Conservation (phyloP, 1,140 invertebrate species). For the Macrobrachium nipponense region DNA sequence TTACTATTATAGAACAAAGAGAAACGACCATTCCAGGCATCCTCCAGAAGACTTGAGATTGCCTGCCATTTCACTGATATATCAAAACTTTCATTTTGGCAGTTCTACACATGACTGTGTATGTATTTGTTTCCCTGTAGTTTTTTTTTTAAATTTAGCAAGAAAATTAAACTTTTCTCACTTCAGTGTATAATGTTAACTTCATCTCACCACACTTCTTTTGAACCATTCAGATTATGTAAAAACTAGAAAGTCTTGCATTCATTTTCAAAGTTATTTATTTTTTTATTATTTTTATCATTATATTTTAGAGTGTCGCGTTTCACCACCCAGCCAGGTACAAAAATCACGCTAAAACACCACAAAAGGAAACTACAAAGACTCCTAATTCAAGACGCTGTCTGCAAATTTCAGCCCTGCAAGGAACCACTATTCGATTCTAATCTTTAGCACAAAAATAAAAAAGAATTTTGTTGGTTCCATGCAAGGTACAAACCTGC, state of each 20-base stretch:
- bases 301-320: constrained; percentile 39
- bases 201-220: constrained; percentile 34
- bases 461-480: constrained; percentile 43
- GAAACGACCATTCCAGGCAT: constrained; percentile 9
- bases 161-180: constrained; percentile 26
- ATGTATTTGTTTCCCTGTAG: constrained; percentile 15
- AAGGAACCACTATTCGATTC: neutral
- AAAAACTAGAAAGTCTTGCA: constrained; percentile 40
- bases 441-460: constrained; percentile 19
- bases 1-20: neutral
- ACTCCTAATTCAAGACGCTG: constrained; percentile 45
- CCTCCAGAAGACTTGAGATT: constrained; percentile 44
- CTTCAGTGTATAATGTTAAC: neutral
- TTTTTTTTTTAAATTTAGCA: constrained; percentile 18
- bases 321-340: constrained; percentile 58
- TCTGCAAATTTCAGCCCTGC: constrained; percentile 20
- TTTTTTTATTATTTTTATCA: constrained; percentile 32
- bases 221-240: constrained; percentile 48
- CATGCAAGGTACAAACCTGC: constrained; percentile 46
- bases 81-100: constrained; percentile 39
- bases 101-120: constrained; percentile 16
- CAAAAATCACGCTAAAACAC: constrained; percentile 45
- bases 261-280: constrained; percentile 29
- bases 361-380: constrained; percentile 55
- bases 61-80: constrained; percentile 34